Evolutionary conservation across 2,888 invertebrate species (phyloP).

Genomic region (Zele albiditarsus): DNA sequence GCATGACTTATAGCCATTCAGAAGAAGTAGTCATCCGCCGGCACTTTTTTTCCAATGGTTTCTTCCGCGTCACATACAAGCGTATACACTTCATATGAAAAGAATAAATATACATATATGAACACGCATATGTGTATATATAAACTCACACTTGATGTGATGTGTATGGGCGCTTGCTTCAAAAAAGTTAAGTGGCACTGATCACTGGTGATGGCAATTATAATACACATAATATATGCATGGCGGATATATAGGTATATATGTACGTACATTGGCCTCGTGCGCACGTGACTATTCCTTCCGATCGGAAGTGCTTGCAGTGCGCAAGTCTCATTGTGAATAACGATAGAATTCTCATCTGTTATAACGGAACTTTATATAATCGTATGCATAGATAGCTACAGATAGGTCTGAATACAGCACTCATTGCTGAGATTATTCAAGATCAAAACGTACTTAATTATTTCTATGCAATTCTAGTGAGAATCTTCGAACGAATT

Average conservation of each 20-base stretch:
- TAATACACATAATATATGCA: not conserved
- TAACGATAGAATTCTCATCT: conserved; percentile 25
- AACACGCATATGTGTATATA: not conserved
- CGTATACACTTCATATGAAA: not conserved
- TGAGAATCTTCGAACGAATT: too few species aligned
- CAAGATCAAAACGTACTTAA: too few species aligned
- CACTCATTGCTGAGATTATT: too few species aligned
- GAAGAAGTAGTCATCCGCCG: not conserved
- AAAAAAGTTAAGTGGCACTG: not conserved
- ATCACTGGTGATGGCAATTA: not conserved
- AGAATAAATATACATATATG: conserved; percentile 21
- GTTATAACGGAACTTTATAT: conserved; percentile 16
- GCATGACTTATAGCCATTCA: not conserved
- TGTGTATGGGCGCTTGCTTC: not conserved
- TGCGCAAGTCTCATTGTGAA: conserved; percentile 46
- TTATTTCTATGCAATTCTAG: too few species aligned
- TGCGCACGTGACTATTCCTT: conserved; percentile 44
- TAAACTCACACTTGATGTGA: not conserved
- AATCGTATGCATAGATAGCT: not conserved
- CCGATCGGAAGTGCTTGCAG: conserved; percentile 60
- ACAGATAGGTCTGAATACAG: too few species aligned
- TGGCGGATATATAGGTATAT: not conserved
- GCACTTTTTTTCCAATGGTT: not conserved
- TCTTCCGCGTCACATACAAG: too few species aligned
- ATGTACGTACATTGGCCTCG: conserved; percentile 6